A percentile compares a stretch with the other conserved stretches of the same genome.
Evolutionary conservation across 2,797 vertebrate species (phyloP).

Genomic region (Champsocephalus gunnari): DNA sequence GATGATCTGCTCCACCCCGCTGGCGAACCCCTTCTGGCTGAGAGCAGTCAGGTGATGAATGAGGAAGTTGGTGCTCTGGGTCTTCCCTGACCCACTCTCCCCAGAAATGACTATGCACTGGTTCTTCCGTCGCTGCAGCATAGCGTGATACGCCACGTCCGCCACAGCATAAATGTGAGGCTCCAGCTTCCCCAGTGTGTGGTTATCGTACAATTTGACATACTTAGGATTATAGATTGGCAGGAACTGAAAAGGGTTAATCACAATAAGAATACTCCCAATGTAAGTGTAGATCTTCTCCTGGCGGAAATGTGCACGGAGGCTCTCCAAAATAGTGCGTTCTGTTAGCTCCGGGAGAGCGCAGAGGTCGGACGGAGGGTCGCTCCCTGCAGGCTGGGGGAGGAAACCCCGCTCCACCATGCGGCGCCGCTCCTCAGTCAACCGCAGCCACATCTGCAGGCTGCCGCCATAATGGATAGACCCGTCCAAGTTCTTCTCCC

Average conservation of each 20-base stretch:
- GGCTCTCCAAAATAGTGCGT: conserved; percentile 92
- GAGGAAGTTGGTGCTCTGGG: conserved; percentile 98
- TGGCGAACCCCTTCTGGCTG: conserved; percentile 98
- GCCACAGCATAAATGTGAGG: conserved; percentile 97
- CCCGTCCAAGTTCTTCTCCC: conserved; percentile 96
- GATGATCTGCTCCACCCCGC: conserved; percentile 98
- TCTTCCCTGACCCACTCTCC: conserved; percentile 97
- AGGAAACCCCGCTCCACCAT: conserved; percentile 95
- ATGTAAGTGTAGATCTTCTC: conserved; percentile 98
- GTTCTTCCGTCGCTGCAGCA: conserved; percentile 92
- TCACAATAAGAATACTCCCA: conserved; percentile 95
- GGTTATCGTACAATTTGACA: conserved; percentile 98
- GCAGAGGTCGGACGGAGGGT: conserved; percentile 93
- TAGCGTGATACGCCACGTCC: conserved; percentile 95
- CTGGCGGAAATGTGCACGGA: conserved; percentile 93
- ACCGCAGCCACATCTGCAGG: conserved; percentile 95
- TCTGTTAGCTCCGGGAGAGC: conserved; percentile 93
- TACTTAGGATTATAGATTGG: conserved; percentile 98
- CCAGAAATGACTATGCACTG: conserved; percentile 98
- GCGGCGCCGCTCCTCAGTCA: conserved; percentile 92
- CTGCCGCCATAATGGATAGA: conserved; percentile 94
- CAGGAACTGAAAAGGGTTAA: conserved; percentile 97
- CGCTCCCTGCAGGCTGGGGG: conserved; percentile 92
- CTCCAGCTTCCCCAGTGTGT: conserved; percentile 94
- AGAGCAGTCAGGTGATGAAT: conserved; percentile 98